Base-by-base conservation (phyloP, 2,797 vertebrate genomes). In the Spatula clypeata region DNA sequence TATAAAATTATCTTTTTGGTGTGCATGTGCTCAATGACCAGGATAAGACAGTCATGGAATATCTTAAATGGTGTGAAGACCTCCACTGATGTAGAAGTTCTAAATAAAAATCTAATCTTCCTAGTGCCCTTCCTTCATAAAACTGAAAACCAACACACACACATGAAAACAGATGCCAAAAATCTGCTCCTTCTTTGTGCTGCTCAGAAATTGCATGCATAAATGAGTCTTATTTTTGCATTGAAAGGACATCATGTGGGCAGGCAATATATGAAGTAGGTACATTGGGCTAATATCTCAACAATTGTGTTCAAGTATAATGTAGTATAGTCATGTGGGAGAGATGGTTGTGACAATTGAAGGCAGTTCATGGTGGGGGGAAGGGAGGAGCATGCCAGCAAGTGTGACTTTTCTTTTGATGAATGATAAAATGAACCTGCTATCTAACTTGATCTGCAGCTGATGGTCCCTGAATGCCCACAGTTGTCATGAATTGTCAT, bases 11-110 rank as follows among this genome's bases (percentile, higher is more conserved):
- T 24, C 18, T 74, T 86, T 83, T 53, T 67, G 31, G 2, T 77
- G 5, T 57, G 3, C 0, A 0, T 74, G 61, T 8, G 47, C 77
- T 90, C 9, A 51, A 2, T 64, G 14, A 15, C 61, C 38, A 40
- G 8, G 8, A 24, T 13, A 4, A 53, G 7, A 45, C 58, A 76
- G 13, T 34, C 24, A 31, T 31, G 9, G 18, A 13, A 45, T 21
- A 23, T 57, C 79, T 69, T 14, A 65, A 72, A n/a, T 29, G 2
- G 14, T 14, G 2, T 49, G 16, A 57, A 75, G 31, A 66, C 23
- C 2, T 76, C 69, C 19, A 45, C 9, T 49, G 32, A 31, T 2
- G 0, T 27, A 72, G 20, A 27, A 53, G 4, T 70, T 88, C 40
- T 26, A 69, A 13, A 29, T 55, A 47, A 32, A 86, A 64, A 45